Evolutionary conservation across 92 coral and sea anemone species (phyloP).

Genomic region (Zoanthus sansibaricus): DNA sequence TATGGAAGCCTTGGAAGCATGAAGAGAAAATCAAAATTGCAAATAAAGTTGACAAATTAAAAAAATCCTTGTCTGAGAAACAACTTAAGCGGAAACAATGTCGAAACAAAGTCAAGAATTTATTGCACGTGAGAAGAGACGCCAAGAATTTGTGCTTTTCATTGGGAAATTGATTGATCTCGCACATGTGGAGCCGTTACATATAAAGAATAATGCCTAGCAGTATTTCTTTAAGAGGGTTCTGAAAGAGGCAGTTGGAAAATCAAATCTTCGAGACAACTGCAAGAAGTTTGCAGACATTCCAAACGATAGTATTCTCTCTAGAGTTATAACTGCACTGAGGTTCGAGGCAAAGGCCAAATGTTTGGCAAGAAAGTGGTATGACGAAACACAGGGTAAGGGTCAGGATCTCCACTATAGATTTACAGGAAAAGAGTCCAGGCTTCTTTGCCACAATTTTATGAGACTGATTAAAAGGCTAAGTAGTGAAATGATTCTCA

Average conservation of each 20-base stretch:
- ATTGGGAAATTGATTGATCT: slow-evolving; percentile 50
- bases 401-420: slow-evolving; percentile 53
- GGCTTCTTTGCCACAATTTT: slow-evolving; percentile 58
- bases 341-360: slow-evolving; percentile 49
- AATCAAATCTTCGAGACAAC: slow-evolving; percentile 41
- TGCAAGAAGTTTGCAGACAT: slow-evolving; percentile 56
- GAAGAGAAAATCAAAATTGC: slow-evolving; percentile 40
- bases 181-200: slow-evolving; percentile 56
- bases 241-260: slow-evolving; percentile 50
- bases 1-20: slow-evolving; percentile 55
- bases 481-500: slow-evolving; percentile 55
- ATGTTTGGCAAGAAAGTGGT: slow-evolving; percentile 59
- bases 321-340: slow-evolving; percentile 49
- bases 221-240: slow-evolving; percentile 48
- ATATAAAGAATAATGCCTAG: slow-evolving; percentile 55
- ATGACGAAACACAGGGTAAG: slow-evolving; percentile 53
- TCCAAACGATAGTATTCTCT: slow-evolving; percentile 46
- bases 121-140: slow-evolving; percentile 49
- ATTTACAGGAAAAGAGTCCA: slow-evolving; percentile 57
- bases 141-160: slow-evolving; percentile 56
- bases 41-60: slow-evolving; percentile 52
- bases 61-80: slow-evolving; percentile 35
- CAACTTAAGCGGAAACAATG: slow-evolving; percentile 33
- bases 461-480: slow-evolving; percentile 55
- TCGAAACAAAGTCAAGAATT: slow-evolving; percentile 42